These are phyloP conservation scores for Lophochroa leadbeateri DNA, from an alignment of 2,113 vertebrate genomes.

Conservation along the genomic window DNA sequence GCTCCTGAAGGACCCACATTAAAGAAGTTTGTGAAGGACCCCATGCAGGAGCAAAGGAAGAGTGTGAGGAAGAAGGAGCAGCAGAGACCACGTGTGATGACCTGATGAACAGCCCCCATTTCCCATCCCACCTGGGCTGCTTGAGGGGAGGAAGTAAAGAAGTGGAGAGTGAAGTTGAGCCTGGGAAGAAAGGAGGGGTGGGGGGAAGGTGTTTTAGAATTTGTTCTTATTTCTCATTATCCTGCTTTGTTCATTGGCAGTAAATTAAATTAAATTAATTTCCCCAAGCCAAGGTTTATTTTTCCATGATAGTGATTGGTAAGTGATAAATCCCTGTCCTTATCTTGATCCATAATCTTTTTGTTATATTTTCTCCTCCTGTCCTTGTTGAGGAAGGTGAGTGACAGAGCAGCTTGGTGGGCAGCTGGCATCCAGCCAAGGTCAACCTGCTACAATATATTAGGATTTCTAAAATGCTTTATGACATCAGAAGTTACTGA, in stretches of 20 bases:
- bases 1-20: background rate
- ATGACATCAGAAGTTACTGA: background rate
- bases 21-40: background rate
- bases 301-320: background rate
- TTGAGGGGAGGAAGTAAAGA: background rate
- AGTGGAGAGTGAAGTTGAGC: accelerated
- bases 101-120: background rate
- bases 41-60: background rate
- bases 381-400: background rate
- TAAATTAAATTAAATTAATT: background rate
- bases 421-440: background rate
- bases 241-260: background rate
- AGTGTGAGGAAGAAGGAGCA: background rate
- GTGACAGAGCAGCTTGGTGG: background rate
- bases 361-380: accelerated
- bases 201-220: background rate
- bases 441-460: background rate
- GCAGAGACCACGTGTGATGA: accelerated
- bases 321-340: background rate
- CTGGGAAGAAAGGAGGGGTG: background rate
- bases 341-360: background rate
- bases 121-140: accelerated
- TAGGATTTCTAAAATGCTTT: background rate
- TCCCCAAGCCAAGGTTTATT: background rate
- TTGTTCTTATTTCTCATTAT: background rate